Base-by-base conservation (phyloP, 2,113 vertebrate genomes). In the Pholis gunnellus region DNA sequence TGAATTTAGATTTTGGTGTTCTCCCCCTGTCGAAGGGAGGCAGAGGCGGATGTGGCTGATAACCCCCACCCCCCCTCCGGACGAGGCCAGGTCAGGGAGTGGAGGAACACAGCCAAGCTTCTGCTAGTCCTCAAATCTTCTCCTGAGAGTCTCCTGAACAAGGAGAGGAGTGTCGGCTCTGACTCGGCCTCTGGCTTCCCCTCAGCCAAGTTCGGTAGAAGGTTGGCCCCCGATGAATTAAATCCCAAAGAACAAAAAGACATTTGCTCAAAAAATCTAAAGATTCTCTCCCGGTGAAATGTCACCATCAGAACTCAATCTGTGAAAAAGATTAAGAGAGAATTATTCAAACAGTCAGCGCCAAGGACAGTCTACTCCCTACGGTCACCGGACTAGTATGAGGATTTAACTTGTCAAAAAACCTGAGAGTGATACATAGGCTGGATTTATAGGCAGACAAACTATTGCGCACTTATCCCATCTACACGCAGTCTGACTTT, bases 401-500 rank as follows among this genome's bases (percentile, higher is more conserved):
- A 78, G 79, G 79, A 81, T 84, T 91, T 82, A 85, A 85, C 79
- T 89, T 79, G 80, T 82, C 80, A 83, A 76, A 86, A 84, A 52
- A 72, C 80, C 78, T 42, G 85, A 71, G 75, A 29, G 48, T 36
- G 79, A 80, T 80, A 83, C 60, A 87, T 87, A 83, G 84, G 40
- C n/a, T n/a, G 82, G 83, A 87, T 92, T 89, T 85, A 36, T 72
- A 40, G 75, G 64, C 73, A 68, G 80, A 82, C 80, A 87, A 88
- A 84, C 71, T 57, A 31, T 66, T 50, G 81, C 75, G 85, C 87
- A 89, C 83, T 90, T 75, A 92, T 91, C 88, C 89, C 81, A 54
- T 83, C 90, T 85, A 80, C 88, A 88, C 91, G 74, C 78, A 48
- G 67, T 78, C 79, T 65, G 81, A 89, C 70, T 92, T 83, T 87